phyloP scores from a whole-genome alignment of 2,888 invertebrate species.

The Cerceris ruficornis region DNA sequence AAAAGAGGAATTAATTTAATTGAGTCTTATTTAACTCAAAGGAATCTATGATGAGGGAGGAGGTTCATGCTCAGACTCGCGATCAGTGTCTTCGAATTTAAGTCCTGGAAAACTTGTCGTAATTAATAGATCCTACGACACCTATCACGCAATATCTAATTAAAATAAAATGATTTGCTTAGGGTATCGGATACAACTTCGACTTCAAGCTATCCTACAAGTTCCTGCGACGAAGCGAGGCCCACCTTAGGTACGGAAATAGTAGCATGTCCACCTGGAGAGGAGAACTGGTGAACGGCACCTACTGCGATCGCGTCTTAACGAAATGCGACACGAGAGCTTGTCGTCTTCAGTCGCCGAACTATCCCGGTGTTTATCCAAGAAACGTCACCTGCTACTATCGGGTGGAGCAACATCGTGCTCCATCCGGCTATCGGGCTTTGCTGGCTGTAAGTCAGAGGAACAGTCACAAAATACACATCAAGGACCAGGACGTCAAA shows the following conservation, averaged over 20 bases:
- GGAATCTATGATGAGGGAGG: no score
- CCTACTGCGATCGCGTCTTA: constrained; percentile 91
- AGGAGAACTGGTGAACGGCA: constrained; percentile 89
- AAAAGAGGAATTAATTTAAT: no score
- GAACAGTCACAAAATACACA: constrained; percentile 90
- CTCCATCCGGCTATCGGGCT: constrained; percentile 88
- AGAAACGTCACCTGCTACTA: constrained; percentile 93
- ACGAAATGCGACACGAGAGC: constrained; percentile 88
- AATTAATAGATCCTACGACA: neutral
- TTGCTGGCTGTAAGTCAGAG: constrained; percentile 89
- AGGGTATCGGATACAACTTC: constrained; percentile 91
- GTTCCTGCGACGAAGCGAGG: constrained; percentile 89
- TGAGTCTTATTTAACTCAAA: no score
- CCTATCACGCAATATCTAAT: neutral
- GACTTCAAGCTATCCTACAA: constrained; percentile 93
- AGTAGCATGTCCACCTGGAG: constrained; percentile 88
- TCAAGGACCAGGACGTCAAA: constrained; percentile 90
- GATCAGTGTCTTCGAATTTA: neutral
- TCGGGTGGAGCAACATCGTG: constrained; percentile 85
- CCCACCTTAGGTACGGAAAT: constrained; percentile 90
- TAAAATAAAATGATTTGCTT: neutral
- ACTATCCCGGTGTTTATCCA: constrained; percentile 95
- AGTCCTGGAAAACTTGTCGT: no score
- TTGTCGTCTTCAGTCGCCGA: constrained; percentile 92
- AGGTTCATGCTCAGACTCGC: no score